Percentiles rank a stretch among this genome's conserved stretches.
Conservation (phyloP, 2,888 invertebrate genomes). For the Coelinius sp. region DNA sequence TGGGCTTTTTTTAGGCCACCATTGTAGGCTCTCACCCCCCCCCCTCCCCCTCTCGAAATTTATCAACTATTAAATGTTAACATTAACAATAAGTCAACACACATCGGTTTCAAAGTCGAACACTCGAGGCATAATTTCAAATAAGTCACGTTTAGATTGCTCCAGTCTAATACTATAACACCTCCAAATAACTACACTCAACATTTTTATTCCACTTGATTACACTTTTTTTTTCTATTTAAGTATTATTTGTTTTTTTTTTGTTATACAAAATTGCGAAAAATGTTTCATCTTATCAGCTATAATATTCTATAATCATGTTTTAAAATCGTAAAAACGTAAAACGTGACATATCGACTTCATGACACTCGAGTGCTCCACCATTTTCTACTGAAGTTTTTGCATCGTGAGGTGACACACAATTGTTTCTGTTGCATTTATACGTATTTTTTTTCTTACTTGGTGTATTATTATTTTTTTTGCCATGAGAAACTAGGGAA, state of each 20-base stretch:
- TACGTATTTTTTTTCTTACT: neutral
- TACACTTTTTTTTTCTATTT: constrained; percentile 30
- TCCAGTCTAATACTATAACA: constrained; percentile 25
- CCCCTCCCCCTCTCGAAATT: too few relatives aligned
- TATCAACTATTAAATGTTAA: constrained; percentile 1
- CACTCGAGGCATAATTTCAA: constrained; percentile 8
- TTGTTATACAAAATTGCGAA: constrained; percentile 52
- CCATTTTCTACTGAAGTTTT: neutral
- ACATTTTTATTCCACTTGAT: constrained; percentile 2
- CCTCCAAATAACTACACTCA: constrained; percentile 32
- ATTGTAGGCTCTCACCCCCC: neutral
- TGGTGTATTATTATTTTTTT: neutral
- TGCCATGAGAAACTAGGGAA: neutral
- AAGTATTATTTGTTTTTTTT: constrained; percentile 26
- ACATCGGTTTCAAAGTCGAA: neutral
- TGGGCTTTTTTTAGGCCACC: neutral
- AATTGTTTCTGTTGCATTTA: neutral
- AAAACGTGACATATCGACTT: constrained; percentile 26
- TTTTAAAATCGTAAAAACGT: constrained; percentile 33
- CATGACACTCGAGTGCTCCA: constrained; percentile 10
- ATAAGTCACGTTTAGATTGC: neutral
- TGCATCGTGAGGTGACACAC: neutral
- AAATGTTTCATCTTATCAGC: constrained; percentile 48
- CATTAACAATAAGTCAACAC: constrained; percentile 16
- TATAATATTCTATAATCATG: constrained; percentile 43